Evolutionary conservation across 2,797 vertebrate genomes (phyloP), one percentile per base, ranked within the genome.

Genomic region (Choloepus didactylus): DNA sequence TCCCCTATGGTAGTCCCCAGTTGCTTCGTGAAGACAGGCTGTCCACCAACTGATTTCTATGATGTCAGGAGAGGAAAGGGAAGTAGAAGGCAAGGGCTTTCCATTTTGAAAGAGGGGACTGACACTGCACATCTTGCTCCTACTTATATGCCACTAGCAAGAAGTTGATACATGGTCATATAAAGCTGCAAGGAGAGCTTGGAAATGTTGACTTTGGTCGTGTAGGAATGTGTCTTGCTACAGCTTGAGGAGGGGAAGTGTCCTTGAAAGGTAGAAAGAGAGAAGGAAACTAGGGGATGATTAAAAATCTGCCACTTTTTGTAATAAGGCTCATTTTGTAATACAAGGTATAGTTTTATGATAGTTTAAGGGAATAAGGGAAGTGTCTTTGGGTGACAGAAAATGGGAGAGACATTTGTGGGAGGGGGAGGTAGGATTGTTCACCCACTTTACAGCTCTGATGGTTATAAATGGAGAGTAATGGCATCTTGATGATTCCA

Each of bases 301-400:
- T 56, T 66, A 88, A 64, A 83, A 56, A 12, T 82, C 41, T 41
- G 6, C 21, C 5, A 60, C 27, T 87, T n/a, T 10, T 56, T 89
- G 18, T 59, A 62, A 73, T 81, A 35, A 85, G 84, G 59, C 80
- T 84, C 23, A 54, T 41, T 81, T 95, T 69, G 21, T 6, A 66
- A 66, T 59, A 16, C 7, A 89, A 19, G 21, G 16, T 62, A 54
- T 91, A 46, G 0, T 90, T 87, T 67, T 64, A 56, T 73, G 70
- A 77, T 73, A 82, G 35, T 38, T 91, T 79, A 77, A 69, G 54
- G 27, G 15, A 94, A 35, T 91, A 64, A 89, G 72, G 54, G 56
- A 85, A 12, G 16, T 27, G 6, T 18, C 27, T 94, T 56, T 29
- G 46, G 16, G 11, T 27, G 27, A 87, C n/a, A 29, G 7, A 9